These are phyloP conservation scores for Ametastegia equiseti DNA, from an alignment of 2,888 invertebrate species.

Conservation along the genomic window DNA sequence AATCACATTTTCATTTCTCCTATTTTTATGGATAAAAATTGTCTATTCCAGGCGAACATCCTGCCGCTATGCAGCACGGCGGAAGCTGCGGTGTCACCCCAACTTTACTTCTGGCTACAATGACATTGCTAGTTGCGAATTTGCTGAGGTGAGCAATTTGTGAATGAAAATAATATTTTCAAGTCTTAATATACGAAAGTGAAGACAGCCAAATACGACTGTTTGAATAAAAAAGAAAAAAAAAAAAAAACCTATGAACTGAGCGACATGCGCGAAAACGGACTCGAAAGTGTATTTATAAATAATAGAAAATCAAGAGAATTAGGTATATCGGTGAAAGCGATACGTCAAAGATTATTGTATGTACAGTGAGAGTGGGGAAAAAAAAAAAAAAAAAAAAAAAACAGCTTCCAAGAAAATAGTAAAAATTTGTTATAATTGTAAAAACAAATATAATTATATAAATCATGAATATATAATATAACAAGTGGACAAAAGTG, in stretches of 20 bases:
- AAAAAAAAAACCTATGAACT: not conserved
- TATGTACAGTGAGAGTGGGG: constrained; percentile 24
- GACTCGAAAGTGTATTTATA: constrained; percentile 20
- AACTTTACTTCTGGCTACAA: constrained; percentile 67
- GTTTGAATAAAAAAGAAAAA: constrained; percentile 22
- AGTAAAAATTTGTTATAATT: constrained; percentile 37
- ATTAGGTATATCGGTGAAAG: not conserved
- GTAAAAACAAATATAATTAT: constrained; percentile 30
- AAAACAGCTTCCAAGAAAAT: not conserved
- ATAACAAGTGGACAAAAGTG: constrained; percentile 33
- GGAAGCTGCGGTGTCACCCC: constrained; percentile 70
- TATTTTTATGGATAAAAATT: not conserved
- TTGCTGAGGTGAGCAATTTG: constrained; percentile 72
- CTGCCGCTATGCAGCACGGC: constrained; percentile 87
- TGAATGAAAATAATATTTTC: constrained; percentile 56
- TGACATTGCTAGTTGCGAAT: constrained; percentile 68
- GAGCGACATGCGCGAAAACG: not conserved
- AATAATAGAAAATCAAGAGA: constrained; percentile 19
- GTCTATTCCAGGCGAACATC: constrained; percentile 85
- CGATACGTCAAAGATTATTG: not conserved
- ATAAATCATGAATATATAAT: not conserved
- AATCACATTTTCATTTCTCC: not conserved
- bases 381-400: too few relatives aligned
- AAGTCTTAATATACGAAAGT: constrained; percentile 15
- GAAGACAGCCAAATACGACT: not conserved